Percentiles rank a stretch among this genome's conserved stretches.
These are phyloP conservation scores for Lates calcarifer DNA, from an alignment of 2,113 vertebrate genomes.

Conservation along the genomic window DNA sequence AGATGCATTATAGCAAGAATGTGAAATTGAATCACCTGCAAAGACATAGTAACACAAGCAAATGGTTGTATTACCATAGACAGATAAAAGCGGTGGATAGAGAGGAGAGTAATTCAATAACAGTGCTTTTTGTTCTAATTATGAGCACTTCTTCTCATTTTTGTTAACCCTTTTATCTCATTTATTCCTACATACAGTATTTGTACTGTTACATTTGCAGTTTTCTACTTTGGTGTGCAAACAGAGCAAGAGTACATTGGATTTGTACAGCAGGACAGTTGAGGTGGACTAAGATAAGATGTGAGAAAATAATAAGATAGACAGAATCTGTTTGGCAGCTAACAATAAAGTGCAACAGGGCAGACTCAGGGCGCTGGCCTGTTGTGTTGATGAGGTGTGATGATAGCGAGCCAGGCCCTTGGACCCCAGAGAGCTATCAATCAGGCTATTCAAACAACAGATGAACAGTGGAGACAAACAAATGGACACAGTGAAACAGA, in stretches of 20 bases:
- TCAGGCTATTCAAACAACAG: slow-evolving; percentile 74
- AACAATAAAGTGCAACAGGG: neutral
- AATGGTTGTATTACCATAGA: neutral
- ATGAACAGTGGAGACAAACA: slow-evolving; percentile 62
- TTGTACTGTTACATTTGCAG: neutral
- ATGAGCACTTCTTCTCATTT: neutral
- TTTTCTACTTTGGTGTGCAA: neutral
- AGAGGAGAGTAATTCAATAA: no score
- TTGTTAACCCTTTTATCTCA: neutral
- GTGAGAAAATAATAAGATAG: neutral
- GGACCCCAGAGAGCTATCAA: slow-evolving; percentile 63
- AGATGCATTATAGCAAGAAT: neutral
- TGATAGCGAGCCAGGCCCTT: slow-evolving; percentile 32
- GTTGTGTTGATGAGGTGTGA: slow-evolving; percentile 48
- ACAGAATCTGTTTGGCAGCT: slow-evolving; percentile 2
- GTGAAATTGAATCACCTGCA: slow-evolving; percentile 12
- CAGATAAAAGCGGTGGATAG: no score
- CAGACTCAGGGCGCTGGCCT: slow-evolving; percentile 19
- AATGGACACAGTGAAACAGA: slow-evolving; percentile 46
- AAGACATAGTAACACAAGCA: neutral
- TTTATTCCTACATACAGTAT: neutral
- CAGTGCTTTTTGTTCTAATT: neutral
- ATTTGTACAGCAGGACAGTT: neutral
- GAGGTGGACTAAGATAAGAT: neutral
- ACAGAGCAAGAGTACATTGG: neutral